phyloP scores from a whole-genome alignment of 2,797 vertebrate species.

The Micromesistius poutassou region DNA sequence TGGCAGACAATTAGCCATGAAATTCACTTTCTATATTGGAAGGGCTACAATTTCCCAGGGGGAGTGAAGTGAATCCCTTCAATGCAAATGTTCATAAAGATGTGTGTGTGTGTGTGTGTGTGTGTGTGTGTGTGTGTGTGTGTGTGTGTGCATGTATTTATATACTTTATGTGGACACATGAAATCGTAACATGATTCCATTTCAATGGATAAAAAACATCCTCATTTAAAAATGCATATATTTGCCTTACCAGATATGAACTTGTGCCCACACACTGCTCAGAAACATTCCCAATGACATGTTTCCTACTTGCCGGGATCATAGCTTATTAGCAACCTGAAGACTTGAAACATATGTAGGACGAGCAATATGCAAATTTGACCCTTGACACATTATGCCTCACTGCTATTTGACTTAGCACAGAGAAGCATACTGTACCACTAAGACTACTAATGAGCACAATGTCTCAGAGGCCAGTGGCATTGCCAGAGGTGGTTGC shows the following conservation, averaged over 20 bases:
- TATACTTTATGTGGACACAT: background rate
- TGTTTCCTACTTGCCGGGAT: background rate
- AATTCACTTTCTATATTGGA: constrained; percentile 63
- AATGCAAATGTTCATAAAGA: constrained; percentile 23
- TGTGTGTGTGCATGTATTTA: background rate
- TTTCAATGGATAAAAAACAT: constrained; percentile 8
- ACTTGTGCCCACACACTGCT: background rate
- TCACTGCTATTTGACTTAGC: constrained; percentile 38
- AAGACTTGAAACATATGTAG: constrained; percentile 14
- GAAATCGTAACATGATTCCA: constrained; percentile 5
- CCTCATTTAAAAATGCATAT: background rate
- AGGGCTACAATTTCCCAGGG: constrained; percentile 56
- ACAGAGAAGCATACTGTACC: constrained; percentile 54
- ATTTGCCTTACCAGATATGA: background rate
- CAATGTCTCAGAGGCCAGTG: constrained; percentile 48
- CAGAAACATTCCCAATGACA: background rate
- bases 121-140: constrained; percentile 3
- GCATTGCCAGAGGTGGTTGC: constrained; percentile 55
- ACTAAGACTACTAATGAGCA: constrained; percentile 63
- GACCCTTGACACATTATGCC: constrained; percentile 23
- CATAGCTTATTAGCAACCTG: background rate
- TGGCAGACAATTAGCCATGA: constrained; percentile 71
- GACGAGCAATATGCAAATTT: constrained; percentile 22
- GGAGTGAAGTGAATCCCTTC: constrained; percentile 49
- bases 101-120: background rate